These are phyloP conservation scores for Platysteira castanea DNA, from an alignment of 2,113 vertebrate genomes.

Conservation along the genomic window DNA sequence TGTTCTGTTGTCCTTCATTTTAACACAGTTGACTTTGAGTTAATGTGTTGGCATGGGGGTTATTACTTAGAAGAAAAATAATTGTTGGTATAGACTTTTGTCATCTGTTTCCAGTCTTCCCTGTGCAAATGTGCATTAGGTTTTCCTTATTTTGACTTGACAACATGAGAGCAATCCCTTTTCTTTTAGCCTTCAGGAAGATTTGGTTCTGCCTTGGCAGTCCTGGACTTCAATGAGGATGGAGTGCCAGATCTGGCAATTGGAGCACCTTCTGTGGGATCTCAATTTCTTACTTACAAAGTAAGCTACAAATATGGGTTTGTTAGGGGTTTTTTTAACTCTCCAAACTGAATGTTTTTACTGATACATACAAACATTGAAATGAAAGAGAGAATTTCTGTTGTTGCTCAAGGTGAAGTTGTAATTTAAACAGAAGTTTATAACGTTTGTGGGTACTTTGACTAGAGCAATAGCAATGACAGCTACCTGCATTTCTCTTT, in stretches of 20 bases:
- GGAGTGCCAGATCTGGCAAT: constrained; percentile 70
- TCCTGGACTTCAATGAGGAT: constrained; percentile 76
- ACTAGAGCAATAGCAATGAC: neutral
- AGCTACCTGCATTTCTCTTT: neutral
- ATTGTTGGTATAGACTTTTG: neutral
- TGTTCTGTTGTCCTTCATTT: neutral
- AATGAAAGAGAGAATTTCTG: neutral
- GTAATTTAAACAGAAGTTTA: neutral
- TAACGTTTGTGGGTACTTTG: neutral
- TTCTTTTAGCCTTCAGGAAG: constrained; percentile 72
- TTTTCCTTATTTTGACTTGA: neutral
- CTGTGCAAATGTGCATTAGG: neutral
- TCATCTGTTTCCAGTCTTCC: neutral
- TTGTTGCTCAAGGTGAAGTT: neutral
- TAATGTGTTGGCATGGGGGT: neutral
- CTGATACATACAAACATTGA: neutral
- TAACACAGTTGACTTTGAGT: neutral
- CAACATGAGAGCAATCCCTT: neutral
- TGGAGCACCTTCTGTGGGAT: constrained; percentile 77
- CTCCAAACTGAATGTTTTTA: neutral
- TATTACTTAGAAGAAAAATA: neutral
- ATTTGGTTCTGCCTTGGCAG: constrained; percentile 75
- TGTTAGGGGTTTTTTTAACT: neutral
- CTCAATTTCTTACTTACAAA: constrained; percentile 68
- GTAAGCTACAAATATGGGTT: constrained; percentile 37